These are phyloP conservation scores for Nasonovia ribisnigri DNA, from an alignment of 2,888 invertebrate species.

Conservation along the genomic window DNA sequence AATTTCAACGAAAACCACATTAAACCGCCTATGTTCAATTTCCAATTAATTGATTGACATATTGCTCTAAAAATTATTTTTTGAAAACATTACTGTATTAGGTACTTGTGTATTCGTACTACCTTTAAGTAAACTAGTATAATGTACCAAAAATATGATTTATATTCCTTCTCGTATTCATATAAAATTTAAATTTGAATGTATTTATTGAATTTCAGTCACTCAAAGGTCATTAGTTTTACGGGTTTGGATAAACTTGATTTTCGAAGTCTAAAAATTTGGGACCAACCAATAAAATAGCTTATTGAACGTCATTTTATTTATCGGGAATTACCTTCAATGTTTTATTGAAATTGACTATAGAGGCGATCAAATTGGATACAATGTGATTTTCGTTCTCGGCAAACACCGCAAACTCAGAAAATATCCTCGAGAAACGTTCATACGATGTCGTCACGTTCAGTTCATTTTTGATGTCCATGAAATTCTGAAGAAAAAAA, in stretches of 20 bases:
- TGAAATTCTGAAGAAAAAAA: slow-evolving; percentile 71
- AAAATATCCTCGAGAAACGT: slow-evolving; percentile 66
- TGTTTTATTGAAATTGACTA: slow-evolving; percentile 73
- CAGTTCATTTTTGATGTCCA: slow-evolving; percentile 74
- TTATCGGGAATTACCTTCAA: slow-evolving; percentile 72
- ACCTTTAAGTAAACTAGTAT: not conserved
- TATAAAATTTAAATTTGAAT: not conserved
- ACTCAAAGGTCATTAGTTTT: not conserved
- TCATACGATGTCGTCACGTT: slow-evolving; percentile 74
- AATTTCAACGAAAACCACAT: not conserved
- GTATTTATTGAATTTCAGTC: not conserved
- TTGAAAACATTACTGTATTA: not conserved
- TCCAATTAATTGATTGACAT: not conserved
- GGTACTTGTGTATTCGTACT: not conserved
- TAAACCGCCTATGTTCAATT: not conserved
- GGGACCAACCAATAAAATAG: no score
- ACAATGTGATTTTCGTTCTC: slow-evolving; percentile 57
- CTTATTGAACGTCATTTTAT: not conserved
- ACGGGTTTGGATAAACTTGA: not conserved
- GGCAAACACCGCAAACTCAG: slow-evolving; percentile 64
- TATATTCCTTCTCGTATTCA: not conserved
- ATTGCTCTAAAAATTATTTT: not conserved
- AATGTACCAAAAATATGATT: not conserved
- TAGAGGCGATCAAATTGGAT: slow-evolving; percentile 69
- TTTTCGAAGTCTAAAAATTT: not conserved